Conservation (phyloP, 2,797 vertebrate species). For the Notolabrus celidotus region DNA sequence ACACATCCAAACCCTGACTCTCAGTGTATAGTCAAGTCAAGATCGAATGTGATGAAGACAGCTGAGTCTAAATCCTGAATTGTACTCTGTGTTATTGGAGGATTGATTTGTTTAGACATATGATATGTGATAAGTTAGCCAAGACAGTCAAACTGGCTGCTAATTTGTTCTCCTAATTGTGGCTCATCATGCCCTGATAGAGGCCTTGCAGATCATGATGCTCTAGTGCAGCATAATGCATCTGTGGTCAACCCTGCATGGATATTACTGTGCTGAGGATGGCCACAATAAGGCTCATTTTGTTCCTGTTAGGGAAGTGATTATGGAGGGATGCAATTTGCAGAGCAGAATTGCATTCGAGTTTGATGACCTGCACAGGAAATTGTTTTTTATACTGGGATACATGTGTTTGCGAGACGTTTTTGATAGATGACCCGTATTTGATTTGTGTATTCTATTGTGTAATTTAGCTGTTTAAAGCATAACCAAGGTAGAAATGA, state of each 20-base stretch:
- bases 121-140: constrained; percentile 23
- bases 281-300: constrained; percentile 55
- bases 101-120: neutral
- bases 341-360: too few species aligned
- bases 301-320: constrained; percentile 18
- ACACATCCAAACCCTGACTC: neutral
- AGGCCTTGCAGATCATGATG: constrained; percentile 62
- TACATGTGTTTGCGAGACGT: neutral
- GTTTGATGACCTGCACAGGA: neutral
- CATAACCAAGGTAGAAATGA: too few species aligned
- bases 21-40: neutral
- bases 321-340: constrained; percentile 8
- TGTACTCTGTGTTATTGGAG: too few species aligned
- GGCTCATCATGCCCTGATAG: constrained; percentile 60
- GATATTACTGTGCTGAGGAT: constrained; percentile 23
- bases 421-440: neutral
- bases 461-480: too few species aligned
- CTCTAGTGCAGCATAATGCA: constrained; percentile 58
- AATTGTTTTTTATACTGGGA: neutral
- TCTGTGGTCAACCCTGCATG: constrained; percentile 52
- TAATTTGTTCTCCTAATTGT: constrained; percentile 36
- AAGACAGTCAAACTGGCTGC: constrained; percentile 16
- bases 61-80: too few species aligned
- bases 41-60: too few species aligned
- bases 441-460: neutral